These are phyloP conservation scores for Cynopterus brachyotis DNA, from an alignment of 2,113 vertebrate species.

Conservation along the genomic window DNA sequence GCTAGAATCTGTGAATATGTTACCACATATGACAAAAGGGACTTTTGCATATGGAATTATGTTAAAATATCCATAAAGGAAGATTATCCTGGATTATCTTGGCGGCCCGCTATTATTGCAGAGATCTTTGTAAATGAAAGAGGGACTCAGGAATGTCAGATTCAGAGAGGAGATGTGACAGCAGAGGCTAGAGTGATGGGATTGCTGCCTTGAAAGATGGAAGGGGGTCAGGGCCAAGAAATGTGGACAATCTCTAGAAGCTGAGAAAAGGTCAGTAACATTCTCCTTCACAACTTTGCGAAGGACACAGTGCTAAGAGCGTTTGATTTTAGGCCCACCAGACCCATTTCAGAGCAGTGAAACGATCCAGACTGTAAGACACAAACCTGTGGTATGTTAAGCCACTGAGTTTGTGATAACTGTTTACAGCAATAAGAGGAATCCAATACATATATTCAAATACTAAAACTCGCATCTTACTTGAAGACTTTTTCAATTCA, in stretches of 20 bases:
- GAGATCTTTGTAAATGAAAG: not conserved
- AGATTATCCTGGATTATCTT: not conserved
- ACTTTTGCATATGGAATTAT: not conserved
- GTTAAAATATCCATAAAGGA: not conserved
- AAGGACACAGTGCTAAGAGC: not conserved
- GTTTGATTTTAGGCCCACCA: not conserved
- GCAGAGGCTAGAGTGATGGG: accelerated
- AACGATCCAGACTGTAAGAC: not conserved
- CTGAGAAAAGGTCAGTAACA: not conserved
- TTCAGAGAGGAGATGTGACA: not conserved
- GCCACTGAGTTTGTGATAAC: not conserved
- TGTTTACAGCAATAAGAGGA: not conserved
- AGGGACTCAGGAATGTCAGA: not conserved
- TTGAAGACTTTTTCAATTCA: not conserved
- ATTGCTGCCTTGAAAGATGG: not conserved
- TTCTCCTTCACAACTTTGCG: not conserved
- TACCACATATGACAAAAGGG: not conserved
- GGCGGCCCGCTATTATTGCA: accelerated
- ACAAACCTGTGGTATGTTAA: not conserved
- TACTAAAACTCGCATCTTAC: not conserved
- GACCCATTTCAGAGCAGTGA: not conserved
- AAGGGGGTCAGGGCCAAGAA: not conserved
- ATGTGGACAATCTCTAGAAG: not conserved
- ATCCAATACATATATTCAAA: not conserved
- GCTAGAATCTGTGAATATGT: not conserved